These are phyloP conservation scores for Ailuropoda melanoleuca DNA, from an alignment of 2,113 vertebrate species.

Conservation along the genomic window DNA sequence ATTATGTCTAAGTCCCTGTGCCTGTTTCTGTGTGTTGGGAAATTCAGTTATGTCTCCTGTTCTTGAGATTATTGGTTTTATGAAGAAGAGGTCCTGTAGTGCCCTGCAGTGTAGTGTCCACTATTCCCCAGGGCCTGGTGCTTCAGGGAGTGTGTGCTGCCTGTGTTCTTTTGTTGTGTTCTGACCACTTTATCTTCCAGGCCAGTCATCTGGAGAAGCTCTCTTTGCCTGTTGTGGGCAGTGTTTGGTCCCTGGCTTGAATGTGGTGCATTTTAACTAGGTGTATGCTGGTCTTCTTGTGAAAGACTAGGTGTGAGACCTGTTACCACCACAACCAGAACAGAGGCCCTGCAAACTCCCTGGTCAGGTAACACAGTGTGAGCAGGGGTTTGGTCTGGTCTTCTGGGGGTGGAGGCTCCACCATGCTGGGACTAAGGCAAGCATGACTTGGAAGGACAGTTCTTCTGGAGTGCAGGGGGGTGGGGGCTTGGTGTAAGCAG, in stretches of 20 bases:
- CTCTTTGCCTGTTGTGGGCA: background rate
- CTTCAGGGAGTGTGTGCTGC: background rate
- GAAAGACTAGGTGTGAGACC: background rate
- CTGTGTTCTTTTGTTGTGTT: background rate
- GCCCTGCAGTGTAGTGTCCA: background rate
- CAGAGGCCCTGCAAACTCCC: background rate
- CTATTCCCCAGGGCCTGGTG: background rate
- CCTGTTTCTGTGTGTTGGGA: background rate
- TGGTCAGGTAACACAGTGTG: background rate
- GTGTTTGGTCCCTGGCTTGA: background rate
- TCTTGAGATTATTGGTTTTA: background rate
- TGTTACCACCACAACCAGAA: background rate
- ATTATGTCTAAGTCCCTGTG: background rate
- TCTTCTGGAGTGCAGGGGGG: background rate
- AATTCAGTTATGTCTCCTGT: background rate
- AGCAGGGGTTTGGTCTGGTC: background rate
- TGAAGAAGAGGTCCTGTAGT: background rate
- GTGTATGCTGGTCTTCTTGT: background rate
- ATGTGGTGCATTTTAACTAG: background rate
- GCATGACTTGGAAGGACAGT: too few species aligned
- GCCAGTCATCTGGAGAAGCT: background rate
- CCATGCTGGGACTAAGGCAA: too few species aligned
- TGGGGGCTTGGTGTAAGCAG: background rate
- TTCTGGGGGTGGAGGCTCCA: too few species aligned
- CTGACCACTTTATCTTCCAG: background rate